These are phyloP conservation scores for Apodemia mormo DNA, from an alignment of 2,888 invertebrate genomes.

Conservation along the genomic window DNA sequence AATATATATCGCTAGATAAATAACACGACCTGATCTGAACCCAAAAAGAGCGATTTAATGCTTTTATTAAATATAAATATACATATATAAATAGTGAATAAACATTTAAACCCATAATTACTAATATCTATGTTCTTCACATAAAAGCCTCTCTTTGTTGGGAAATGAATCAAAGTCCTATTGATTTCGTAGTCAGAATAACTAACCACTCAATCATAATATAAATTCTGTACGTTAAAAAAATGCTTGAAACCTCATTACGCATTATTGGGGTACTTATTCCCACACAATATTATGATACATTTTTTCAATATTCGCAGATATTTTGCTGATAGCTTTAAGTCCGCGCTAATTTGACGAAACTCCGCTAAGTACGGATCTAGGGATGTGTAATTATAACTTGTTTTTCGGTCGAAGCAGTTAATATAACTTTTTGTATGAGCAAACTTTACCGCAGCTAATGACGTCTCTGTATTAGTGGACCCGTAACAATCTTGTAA, in stretches of 20 bases:
- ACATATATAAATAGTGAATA: too few relatives aligned
- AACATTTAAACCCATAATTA: too few relatives aligned
- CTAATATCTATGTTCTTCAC: too few relatives aligned
- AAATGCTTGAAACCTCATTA: not conserved
- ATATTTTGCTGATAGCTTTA: conserved; percentile 16
- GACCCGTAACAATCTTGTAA: conserved; percentile 18
- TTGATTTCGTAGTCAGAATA: too few relatives aligned
- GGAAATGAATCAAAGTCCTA: too few relatives aligned
- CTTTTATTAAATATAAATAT: too few relatives aligned
- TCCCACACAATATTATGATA: conserved; percentile 12
- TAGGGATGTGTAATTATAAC: conserved; percentile 21
- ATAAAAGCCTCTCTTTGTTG: too few relatives aligned
- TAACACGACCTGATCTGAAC: too few relatives aligned
- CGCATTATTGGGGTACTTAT: not conserved
- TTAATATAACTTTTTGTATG: conserved; percentile 41
- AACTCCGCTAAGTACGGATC: conserved; percentile 1
- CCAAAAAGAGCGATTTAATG: too few relatives aligned
- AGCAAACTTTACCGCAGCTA: conserved; percentile 28
- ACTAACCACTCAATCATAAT: too few relatives aligned
- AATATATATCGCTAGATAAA: too few relatives aligned
- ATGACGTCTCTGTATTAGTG: conserved; percentile 28
- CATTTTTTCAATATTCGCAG: conserved; percentile 9
- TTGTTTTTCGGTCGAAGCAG: conserved; percentile 33
- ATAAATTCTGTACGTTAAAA: too few relatives aligned
- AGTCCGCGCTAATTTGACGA: conserved; percentile 37